These are phyloP conservation scores for Microvelia longipes DNA, from an alignment of 1,140 invertebrate species.

Conservation along the genomic window DNA sequence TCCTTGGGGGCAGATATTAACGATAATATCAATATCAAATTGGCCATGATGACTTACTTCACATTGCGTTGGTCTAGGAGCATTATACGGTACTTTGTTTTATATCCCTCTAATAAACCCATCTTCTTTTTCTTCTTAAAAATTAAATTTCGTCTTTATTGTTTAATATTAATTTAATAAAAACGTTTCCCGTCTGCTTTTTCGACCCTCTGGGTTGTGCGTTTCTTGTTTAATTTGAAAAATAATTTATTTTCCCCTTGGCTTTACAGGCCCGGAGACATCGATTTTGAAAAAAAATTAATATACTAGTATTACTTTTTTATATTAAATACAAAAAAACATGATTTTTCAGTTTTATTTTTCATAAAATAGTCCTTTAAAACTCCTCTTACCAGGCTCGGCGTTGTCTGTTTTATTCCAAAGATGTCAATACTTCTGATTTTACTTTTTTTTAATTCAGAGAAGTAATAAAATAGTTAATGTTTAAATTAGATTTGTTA, in stretches of 20 bases:
- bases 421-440: too few species aligned
- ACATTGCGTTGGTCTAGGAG: too few species aligned
- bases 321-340: not conserved
- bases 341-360: too few species aligned
- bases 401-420: too few species aligned
- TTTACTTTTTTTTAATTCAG: too few species aligned
- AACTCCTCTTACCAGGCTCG: too few species aligned
- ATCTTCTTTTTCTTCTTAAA: not conserved
- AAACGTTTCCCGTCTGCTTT: too few species aligned
- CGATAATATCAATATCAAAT: not conserved
- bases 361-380: too few species aligned
- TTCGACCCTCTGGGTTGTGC: not conserved
- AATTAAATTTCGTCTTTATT: not conserved
- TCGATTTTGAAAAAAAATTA: not conserved
- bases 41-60: not conserved
- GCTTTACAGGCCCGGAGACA: not conserved
- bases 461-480: too few species aligned
- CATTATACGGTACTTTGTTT: too few species aligned
- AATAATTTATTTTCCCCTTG: not conserved
- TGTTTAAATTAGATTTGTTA: too few species aligned
- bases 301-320: not conserved
- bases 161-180: not conserved
- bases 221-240: not conserved
- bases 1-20: not conserved
- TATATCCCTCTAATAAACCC: too few species aligned